These are phyloP conservation scores for Onchidella celtica DNA, from an alignment of 2,888 invertebrate genomes.

Conservation along the genomic window DNA sequence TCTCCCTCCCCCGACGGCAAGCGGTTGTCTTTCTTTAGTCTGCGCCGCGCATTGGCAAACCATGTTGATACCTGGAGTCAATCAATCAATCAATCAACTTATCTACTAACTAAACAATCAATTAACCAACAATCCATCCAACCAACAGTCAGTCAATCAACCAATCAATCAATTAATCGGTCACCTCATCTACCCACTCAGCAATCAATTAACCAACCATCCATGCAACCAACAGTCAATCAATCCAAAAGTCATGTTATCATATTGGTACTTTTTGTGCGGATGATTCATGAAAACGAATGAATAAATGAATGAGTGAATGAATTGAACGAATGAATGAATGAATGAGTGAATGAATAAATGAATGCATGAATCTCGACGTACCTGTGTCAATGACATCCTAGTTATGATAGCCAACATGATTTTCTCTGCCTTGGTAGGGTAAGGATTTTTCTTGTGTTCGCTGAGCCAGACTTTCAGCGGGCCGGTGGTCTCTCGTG, in stretches of 20 bases:
- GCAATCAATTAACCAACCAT: neutral
- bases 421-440: conserved; percentile 97
- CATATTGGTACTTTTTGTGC: no score
- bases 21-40: conserved; percentile 54
- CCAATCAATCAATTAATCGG: neutral
- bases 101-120: neutral
- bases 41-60: conserved; percentile 55
- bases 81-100: neutral
- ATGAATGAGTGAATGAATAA: neutral
- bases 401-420: conserved; percentile 97
- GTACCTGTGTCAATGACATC: conserved; percentile 90
- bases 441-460: conserved; percentile 97
- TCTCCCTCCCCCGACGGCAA: conserved; percentile 35
- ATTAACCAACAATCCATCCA: neutral
- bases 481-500: conserved; percentile 97
- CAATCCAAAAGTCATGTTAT: no score
- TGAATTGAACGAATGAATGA: neutral
- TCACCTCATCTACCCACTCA: neutral
- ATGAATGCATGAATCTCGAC: neutral
- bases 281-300: no score
- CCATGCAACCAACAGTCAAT: neutral
- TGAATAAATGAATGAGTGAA: neutral
- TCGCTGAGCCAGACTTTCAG: conserved; percentile 98
- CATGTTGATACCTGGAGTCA: conserved; percentile 52
- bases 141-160: neutral